These are phyloP conservation scores for Synergus gifuensis DNA, from an alignment of 2,888 invertebrate species.

Conservation along the genomic window DNA sequence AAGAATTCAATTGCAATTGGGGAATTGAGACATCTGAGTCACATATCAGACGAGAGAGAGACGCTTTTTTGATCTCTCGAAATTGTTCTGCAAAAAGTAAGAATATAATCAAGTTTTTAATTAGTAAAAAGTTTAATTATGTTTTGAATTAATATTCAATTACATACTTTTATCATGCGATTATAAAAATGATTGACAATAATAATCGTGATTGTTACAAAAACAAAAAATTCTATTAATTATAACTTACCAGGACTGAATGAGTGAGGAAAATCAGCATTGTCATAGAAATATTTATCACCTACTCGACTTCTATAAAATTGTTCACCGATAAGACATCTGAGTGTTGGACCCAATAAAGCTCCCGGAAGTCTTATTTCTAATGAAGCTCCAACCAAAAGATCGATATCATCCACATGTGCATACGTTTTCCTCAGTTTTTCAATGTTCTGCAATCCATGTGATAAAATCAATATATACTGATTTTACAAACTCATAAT, in stretches of 20 bases:
- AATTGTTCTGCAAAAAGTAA: slow-evolving; percentile 49
- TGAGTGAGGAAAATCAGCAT: slow-evolving; percentile 65
- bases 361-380: slow-evolving; percentile 78
- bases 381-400: slow-evolving; percentile 79
- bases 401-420: slow-evolving; percentile 79
- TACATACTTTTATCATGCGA: background rate
- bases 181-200: background rate
- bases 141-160: background rate
- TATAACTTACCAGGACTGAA: slow-evolving; percentile 67
- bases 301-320: slow-evolving; percentile 79
- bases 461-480: background rate
- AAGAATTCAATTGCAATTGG: slow-evolving; percentile 79
- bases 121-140: no score
- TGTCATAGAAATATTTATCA: slow-evolving; percentile 79
- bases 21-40: slow-evolving; percentile 76
- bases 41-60: slow-evolving; percentile 76
- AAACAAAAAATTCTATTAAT: background rate
- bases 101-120: no score
- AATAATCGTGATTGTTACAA: no score
- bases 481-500: background rate
- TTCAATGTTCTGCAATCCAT: slow-evolving; percentile 68
- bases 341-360: slow-evolving; percentile 79
- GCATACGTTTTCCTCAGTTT: slow-evolving; percentile 72
- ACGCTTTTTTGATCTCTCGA: slow-evolving; percentile 74
- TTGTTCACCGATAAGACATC: slow-evolving; percentile 79